Percentiles rank a stretch among this genome's conserved stretches.
Evolutionary conservation across 2,888 invertebrate species (phyloP).

Genomic region (Syritta pipiens): DNA sequence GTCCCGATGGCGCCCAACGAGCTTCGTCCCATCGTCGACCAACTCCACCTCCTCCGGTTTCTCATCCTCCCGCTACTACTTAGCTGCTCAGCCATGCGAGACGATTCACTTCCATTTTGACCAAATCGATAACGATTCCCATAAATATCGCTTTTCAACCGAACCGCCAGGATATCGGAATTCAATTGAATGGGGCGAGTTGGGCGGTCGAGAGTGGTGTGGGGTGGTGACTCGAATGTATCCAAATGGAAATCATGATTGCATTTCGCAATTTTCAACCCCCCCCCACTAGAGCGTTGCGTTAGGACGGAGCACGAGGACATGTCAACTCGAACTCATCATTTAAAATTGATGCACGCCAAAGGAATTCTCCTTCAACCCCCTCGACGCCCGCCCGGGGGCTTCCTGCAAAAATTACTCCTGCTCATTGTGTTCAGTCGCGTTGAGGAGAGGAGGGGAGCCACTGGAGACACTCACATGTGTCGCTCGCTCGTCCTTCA

Average conservation of each 20-base stretch:
- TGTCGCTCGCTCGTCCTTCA: too few relatives aligned
- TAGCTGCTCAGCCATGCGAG: neutral
- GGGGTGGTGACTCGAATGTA: too few relatives aligned
- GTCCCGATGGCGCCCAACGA: neutral
- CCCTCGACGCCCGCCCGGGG: neutral
- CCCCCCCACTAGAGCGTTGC: too few relatives aligned
- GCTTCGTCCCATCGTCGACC: too few relatives aligned
- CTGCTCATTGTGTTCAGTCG: neutral
- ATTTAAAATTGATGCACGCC: slow-evolving; percentile 19
- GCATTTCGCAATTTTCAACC: neutral
- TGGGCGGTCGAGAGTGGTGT: too few relatives aligned
- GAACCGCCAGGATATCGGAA: too few relatives aligned
- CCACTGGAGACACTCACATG: too few relatives aligned
- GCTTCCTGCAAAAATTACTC: neutral
- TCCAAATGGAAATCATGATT: too few relatives aligned
- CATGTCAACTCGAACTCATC: slow-evolving; percentile 25
- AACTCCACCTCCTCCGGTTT: too few relatives aligned
- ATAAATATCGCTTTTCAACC: neutral
- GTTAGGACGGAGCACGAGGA: slow-evolving; percentile 24
- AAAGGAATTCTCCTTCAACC: neutral
- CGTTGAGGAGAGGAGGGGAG: neutral
- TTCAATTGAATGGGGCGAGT: too few relatives aligned
- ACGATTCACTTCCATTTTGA: neutral
- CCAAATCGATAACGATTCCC: neutral
- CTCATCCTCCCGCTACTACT: too few relatives aligned